Base-by-base conservation (phyloP, 2,113 vertebrate genomes). In the Gasterosteus nipponicus region DNA sequence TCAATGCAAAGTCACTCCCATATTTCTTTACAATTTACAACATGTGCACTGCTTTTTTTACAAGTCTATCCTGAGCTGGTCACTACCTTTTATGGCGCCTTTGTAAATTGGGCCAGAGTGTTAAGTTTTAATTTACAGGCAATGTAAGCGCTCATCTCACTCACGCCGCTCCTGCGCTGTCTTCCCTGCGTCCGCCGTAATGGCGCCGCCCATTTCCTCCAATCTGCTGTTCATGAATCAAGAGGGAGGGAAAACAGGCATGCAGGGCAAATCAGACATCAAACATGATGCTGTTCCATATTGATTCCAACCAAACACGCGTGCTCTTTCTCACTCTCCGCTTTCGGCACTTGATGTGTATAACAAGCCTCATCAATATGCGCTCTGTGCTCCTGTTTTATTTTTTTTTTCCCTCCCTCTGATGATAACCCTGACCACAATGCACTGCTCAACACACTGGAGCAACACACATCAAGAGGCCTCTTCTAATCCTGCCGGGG, bases 111-210 rank as follows among this genome's bases (percentile, higher is more conserved):
- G 69, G 85, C 83, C 54, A 73, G 87, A 81, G 89, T 77, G 85
- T 89, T 90, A 87, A 83, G 76, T 91, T 92, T 93, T 87, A 85
- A 83, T 92, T 90, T 88, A 80, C 78, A 83, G 85, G 89, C 89
- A 85, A 80, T 67, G 83, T 63, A 80, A 86, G 75, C 69, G 71
- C 80, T 26, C 79, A 63, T 87, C 83, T 73, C 83, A 80, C 78
- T 77, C 74, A 78, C 22, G 41, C 44, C 11, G 62, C 47, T 75
- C 78, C 58, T 22, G 44, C 29, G 58, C 54, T 19, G 58, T 65
- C 65, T 77, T 67, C 80, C 63, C 53, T 73, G 64, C 70, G 68
- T 69, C 31, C 74, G 73, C 81, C 69, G 44, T 83, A 75, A 87
- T 64, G 72, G 69, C 46, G 42, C 69, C 1, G 78, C 82, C 76